Evolutionary conservation across 2,797 vertebrate species (phyloP), one percentile per base, ranked within the genome.

Genomic region (Platalea minor): DNA sequence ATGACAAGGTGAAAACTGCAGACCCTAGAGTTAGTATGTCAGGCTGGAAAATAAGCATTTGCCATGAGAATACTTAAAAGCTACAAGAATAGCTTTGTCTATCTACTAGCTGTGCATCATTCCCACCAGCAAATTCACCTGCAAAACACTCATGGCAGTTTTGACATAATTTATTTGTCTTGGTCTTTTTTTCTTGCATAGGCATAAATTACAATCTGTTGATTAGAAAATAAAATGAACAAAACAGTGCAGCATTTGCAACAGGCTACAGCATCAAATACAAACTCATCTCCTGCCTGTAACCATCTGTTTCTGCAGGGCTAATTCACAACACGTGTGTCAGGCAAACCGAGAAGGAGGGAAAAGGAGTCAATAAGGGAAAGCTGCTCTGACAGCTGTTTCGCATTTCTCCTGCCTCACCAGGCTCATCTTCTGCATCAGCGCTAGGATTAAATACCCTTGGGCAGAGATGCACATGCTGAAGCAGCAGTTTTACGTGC

Each of bases 161-260:
- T 93, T 84, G 88, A 91, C 92, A 91, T 59, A 74, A 94, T 97
- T 98, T 97, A 96, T 97, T 96, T 95, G 88, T 96, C 91, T 95
- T 87, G 85, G 93, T 91, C 96, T 96, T 97, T 91, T 96, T 93
- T 59, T 79, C 93, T 98, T 98, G 98, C 98, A 98, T 98, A 98
- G 98, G 96, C 97, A 98, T 98, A 98, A 98, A 97, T 98, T 98
- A 98, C 97, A 98, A 95, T 98, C 95, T 89, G 88, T 96, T 91
- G 94, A 95, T 98, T 96, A 94, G 94, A 97, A 97, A 97, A 96
- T 72, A 96, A 89, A 95, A 95, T 41, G 60, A 97, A 97, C 95
- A 95, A 93, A 96, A 95, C 79, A 97, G 96, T 98, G 98, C 98
- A 98, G 98, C 98, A 98, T 98, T 98, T 98, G 96, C 94, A 96